These are phyloP conservation scores for Fringilla coelebs DNA, from an alignment of 2,797 vertebrate genomes.

Conservation along the genomic window DNA sequence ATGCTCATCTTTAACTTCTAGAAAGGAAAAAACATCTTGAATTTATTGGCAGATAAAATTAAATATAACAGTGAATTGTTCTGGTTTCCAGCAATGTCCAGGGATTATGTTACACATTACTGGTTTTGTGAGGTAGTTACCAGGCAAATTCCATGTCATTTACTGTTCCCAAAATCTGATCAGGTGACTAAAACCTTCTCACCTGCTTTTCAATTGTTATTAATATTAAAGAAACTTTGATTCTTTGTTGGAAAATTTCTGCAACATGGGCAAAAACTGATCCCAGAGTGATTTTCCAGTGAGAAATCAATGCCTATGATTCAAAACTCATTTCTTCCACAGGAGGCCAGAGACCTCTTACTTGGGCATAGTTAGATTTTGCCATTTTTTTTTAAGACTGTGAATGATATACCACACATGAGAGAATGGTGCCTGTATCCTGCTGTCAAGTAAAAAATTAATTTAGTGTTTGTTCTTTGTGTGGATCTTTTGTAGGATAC, in stretches of 20 bases:
- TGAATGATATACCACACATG: accelerated
- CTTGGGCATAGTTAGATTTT: not conserved
- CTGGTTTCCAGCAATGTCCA: not conserved
- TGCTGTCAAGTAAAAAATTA: not conserved
- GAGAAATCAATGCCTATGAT: not conserved
- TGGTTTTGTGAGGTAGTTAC: not conserved
- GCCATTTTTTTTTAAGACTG: accelerated
- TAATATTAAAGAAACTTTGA: not conserved
- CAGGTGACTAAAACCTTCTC: not conserved
- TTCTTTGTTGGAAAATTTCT: not conserved
- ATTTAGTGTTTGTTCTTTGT: not conserved
- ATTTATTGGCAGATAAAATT: not conserved
- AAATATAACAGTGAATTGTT: not conserved
- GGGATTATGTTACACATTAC: not conserved
- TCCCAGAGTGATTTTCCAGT: not conserved
- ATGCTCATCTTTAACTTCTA: not conserved
- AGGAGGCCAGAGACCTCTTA: not conserved
- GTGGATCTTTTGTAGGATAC: constrained; percentile 57
- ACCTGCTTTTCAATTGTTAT: not conserved
- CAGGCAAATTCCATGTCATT: not conserved
- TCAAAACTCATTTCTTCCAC: not conserved
- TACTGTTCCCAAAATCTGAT: not conserved
- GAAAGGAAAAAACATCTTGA: not conserved
- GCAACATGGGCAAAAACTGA: not conserved
- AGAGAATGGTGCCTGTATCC: not conserved